These are phyloP conservation scores for Otocyon megalotis DNA, from an alignment of 2,113 vertebrate species.

Conservation along the genomic window DNA sequence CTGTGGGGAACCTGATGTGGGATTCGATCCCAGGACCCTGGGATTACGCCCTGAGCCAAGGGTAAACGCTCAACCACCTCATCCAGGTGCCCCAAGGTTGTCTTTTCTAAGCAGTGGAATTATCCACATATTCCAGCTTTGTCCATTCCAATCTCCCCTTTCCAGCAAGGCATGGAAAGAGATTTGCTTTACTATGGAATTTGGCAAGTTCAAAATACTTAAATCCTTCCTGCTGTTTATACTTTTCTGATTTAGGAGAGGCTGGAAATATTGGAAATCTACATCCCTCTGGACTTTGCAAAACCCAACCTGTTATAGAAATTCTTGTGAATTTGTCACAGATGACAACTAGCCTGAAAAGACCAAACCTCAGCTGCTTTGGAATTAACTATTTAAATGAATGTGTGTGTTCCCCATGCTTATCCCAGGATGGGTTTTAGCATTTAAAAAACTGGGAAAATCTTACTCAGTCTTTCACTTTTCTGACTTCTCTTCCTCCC, in stretches of 20 bases:
- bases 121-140: neutral
- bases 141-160: neutral
- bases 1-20: neutral
- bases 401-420: neutral
- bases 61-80: neutral
- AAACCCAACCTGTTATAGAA: neutral
- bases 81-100: neutral
- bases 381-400: neutral
- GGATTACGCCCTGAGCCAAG: neutral
- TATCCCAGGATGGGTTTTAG: neutral
- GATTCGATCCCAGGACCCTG: neutral
- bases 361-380: neutral
- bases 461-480: neutral
- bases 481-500: neutral
- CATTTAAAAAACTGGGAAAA: neutral
- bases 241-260: neutral
- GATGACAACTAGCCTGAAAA: neutral
- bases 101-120: neutral
- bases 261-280: constrained; percentile 58
- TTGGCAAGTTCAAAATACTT: constrained; percentile 36
- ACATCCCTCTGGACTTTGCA: constrained; percentile 31
- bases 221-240: neutral
- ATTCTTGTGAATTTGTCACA: constrained; percentile 39
- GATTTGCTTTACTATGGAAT: neutral
- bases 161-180: neutral